These are phyloP conservation scores for Pogonophryne albipinna DNA, from an alignment of 2,797 vertebrate species.

Conservation along the genomic window DNA sequence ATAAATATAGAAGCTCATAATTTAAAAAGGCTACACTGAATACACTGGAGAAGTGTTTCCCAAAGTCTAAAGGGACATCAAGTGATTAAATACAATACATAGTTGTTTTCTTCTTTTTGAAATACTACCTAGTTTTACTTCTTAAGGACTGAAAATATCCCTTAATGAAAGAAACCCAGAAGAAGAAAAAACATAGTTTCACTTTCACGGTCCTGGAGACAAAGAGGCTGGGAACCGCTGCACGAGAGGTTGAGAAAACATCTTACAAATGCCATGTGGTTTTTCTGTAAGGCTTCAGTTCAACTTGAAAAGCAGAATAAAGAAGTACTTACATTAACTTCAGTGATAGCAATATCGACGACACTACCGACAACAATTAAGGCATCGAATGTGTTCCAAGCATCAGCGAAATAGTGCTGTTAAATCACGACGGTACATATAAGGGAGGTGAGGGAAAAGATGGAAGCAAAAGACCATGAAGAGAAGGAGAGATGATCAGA, in stretches of 20 bases:
- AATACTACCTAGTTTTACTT: neutral
- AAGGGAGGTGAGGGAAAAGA: conserved; percentile 47
- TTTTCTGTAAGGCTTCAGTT: conserved; percentile 78
- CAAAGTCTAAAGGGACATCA: neutral
- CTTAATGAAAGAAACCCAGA: neutral
- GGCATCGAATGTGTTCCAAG: conserved; percentile 99
- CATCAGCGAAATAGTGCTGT: conserved; percentile 99
- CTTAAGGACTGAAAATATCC: neutral
- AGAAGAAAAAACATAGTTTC: neutral
- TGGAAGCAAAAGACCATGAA: conserved; percentile 71
- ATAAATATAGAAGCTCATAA: neutral
- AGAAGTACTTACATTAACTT: conserved; percentile 93
- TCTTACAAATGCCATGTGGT: conserved; percentile 28
- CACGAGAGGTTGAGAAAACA: conserved; percentile 2
- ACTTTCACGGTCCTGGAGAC: neutral
- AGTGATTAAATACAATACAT: neutral
- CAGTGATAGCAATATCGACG: conserved; percentile 99
- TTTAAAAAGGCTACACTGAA: neutral
- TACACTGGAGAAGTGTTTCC: neutral
- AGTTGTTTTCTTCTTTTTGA: neutral
- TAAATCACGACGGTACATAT: conserved; percentile 82
- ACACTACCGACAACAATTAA: conserved; percentile 99
- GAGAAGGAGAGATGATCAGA: conserved; percentile 38
- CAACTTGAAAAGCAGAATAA: conserved; percentile 58
- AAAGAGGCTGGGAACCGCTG: neutral